Conservation (phyloP, 2,888 invertebrate species). For the Xestoiulus laeticollis region DNA sequence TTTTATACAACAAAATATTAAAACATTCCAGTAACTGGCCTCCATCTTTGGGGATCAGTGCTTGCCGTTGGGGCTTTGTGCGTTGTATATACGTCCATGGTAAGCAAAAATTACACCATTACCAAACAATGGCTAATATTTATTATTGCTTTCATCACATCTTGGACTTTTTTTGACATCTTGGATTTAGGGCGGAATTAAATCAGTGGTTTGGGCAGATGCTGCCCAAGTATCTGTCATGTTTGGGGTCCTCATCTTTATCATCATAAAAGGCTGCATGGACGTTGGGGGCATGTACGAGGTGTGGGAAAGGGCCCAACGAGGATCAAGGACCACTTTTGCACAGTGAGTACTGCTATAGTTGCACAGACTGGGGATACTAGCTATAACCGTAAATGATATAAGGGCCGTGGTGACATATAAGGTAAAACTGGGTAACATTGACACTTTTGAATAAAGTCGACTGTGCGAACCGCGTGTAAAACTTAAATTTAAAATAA, state of each 20-base stretch:
- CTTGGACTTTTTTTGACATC: background rate
- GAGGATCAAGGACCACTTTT: slow-evolving; percentile 12
- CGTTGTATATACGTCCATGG: slow-evolving; percentile 47
- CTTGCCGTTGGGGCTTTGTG: slow-evolving; percentile 8
- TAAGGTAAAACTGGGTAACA: too few relatives aligned
- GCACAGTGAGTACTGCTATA: background rate
- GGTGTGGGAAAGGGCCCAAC: background rate
- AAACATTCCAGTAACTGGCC: slow-evolving; percentile 2
- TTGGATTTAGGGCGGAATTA: slow-evolving; percentile 40
- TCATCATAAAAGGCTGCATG: slow-evolving; percentile 35
- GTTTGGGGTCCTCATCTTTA: background rate
- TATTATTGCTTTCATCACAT: too few relatives aligned
- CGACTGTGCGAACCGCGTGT: too few relatives aligned
- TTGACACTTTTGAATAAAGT: too few relatives aligned
- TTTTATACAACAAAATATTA: background rate
- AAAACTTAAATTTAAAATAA: too few relatives aligned
- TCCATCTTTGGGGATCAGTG: slow-evolving; percentile 41
- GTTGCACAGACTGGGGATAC: background rate
- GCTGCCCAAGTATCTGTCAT: slow-evolving; percentile 36
- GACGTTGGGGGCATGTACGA: slow-evolving; percentile 33
- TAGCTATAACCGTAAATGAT: too few relatives aligned
- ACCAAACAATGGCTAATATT: too few relatives aligned
- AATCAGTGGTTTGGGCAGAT: slow-evolving; percentile 50
- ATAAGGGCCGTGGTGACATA: too few relatives aligned
- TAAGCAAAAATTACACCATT: too few relatives aligned